Percentiles rank a stretch among this genome's conserved stretches.
These are phyloP conservation scores for Crocidura indochinensis DNA, from an alignment of 2,797 vertebrate genomes.

Conservation along the genomic window DNA sequence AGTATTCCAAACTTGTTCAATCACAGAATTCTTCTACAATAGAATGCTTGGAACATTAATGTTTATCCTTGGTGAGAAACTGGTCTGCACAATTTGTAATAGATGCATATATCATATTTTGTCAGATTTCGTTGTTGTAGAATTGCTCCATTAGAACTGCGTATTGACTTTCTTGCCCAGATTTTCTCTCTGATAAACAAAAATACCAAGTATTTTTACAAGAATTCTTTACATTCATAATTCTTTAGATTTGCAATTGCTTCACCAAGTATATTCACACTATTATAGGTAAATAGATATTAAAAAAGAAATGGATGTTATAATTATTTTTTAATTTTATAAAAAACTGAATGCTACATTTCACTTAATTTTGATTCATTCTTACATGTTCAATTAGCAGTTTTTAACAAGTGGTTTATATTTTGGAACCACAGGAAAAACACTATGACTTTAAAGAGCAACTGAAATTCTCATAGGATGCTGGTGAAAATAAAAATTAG, in stretches of 20 bases:
- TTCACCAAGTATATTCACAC: neutral
- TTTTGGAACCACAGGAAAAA: neutral
- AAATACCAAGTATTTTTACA: slow-evolving; percentile 12
- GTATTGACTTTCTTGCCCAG: neutral
- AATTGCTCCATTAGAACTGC: neutral
- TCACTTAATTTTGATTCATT: neutral
- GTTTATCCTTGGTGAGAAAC: neutral
- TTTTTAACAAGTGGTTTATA: neutral
- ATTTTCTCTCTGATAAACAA: slow-evolving; percentile 15
- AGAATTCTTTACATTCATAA: slow-evolving; percentile 36
- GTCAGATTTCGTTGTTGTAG: neutral
- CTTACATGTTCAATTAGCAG: neutral
- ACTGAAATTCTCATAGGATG: neutral
- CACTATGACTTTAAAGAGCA: neutral
- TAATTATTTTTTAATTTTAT: neutral
- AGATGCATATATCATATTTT: neutral
- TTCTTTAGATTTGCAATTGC: neutral
- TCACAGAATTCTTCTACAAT: neutral
- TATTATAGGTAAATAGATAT: neutral
- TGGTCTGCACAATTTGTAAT: slow-evolving; percentile 21
- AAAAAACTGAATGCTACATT: neutral
- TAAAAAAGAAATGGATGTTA: neutral
- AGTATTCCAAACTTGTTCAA: neutral
- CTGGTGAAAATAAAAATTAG: neutral
- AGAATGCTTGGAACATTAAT: neutral